Conservation (phyloP, 2,113 vertebrate species). For the Aptenodytes forsteri region DNA sequence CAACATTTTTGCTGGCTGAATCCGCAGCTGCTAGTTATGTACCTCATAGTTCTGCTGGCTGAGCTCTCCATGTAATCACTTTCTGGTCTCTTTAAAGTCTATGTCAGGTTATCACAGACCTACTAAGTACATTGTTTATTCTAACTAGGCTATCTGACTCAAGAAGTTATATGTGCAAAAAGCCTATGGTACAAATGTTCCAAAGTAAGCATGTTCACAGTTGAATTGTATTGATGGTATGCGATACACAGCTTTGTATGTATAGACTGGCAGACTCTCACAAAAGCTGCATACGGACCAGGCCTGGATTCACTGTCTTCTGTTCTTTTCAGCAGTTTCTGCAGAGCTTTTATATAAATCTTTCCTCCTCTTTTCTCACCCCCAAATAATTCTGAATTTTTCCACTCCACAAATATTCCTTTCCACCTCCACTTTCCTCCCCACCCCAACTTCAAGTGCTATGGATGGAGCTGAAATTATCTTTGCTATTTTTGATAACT, state of each 20-base stretch:
- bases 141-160: neutral
- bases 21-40: neutral
- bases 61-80: neutral
- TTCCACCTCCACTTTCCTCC: slow-evolving; percentile 21
- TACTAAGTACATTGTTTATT: neutral
- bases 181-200: neutral
- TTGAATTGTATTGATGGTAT: neutral
- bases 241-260: neutral
- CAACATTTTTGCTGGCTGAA: neutral
- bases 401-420: slow-evolving; percentile 16
- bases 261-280: neutral
- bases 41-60: neutral
- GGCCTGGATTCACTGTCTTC: neutral
- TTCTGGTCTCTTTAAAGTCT: neutral
- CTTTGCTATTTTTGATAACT: slow-evolving; percentile 43
- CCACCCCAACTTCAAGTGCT: neutral
- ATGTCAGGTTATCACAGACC: neutral
- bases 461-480: slow-evolving; percentile 11
- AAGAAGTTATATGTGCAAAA: neutral
- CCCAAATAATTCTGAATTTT: neutral
- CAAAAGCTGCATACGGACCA: neutral
- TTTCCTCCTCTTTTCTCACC: neutral
- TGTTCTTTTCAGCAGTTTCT: neutral
- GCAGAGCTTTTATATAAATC: neutral
- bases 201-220: neutral